phyloP scores from a whole-genome alignment of 2,113 vertebrate species.

The Chloropsis hardwickii region DNA sequence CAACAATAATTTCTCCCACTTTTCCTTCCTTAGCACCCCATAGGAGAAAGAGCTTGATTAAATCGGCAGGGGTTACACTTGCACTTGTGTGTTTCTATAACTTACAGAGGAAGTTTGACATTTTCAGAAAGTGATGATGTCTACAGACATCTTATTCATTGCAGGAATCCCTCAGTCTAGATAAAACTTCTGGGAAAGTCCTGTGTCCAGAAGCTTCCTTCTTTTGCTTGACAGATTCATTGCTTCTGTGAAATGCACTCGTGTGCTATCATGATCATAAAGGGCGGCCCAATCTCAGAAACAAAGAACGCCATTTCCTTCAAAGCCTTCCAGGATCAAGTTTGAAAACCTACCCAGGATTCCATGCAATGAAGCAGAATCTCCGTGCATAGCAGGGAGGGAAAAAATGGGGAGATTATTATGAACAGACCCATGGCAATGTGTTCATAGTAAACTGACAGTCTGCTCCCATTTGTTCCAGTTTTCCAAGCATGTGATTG shows the following conservation, averaged over 20 bases:
- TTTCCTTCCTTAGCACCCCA: constrained; percentile 24
- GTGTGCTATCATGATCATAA: accelerated
- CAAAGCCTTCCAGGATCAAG: background rate
- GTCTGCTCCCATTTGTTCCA: background rate
- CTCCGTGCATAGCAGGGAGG: background rate
- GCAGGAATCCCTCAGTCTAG: background rate
- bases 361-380: background rate
- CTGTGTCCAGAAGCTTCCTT: background rate
- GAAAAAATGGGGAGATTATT: background rate
- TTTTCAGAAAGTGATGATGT: background rate
- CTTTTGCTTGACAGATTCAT: background rate
- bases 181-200: background rate
- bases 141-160: background rate
- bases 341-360: background rate
- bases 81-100: background rate
- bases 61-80: constrained; percentile 9
- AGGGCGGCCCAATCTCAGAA: background rate
- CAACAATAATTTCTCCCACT: constrained; percentile 48
- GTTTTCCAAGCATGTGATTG: background rate
- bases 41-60: constrained; percentile 9
- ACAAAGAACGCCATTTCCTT: background rate
- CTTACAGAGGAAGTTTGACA: background rate
- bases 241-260: background rate
- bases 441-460: background rate
- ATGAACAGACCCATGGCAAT: background rate